These are phyloP conservation scores for Phengaris alcon DNA, from an alignment of 2,888 invertebrate genomes.

Conservation along the genomic window DNA sequence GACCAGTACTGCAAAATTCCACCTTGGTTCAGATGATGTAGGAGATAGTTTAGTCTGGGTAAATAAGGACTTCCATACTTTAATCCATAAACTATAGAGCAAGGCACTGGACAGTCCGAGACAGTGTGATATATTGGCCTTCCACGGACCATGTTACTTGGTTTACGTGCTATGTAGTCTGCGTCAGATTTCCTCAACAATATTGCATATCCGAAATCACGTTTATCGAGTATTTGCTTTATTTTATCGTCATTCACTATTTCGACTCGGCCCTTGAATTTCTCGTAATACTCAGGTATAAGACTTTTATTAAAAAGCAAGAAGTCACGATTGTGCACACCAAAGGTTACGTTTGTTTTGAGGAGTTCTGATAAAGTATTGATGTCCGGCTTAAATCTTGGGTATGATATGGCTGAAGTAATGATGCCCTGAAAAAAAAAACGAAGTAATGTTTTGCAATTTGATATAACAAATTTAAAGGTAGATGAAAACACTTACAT, in stretches of 20 bases:
- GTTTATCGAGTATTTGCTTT: constrained; percentile 55
- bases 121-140: constrained; percentile 72
- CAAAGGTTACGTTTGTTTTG: constrained; percentile 58
- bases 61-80: constrained; percentile 80
- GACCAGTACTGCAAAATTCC: constrained; percentile 72
- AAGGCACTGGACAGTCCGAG: constrained; percentile 76
- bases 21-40: constrained; percentile 69
- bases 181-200: constrained; percentile 71
- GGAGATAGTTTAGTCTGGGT: constrained; percentile 64
- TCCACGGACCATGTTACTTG: constrained; percentile 56
- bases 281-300: constrained; percentile 43
- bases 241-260: constrained; percentile 62
- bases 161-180: constrained; percentile 51
- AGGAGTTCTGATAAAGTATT: constrained; percentile 51
- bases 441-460: not conserved
- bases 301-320: constrained; percentile 58
- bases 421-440: constrained; percentile 62
- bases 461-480: not conserved
- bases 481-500: constrained; percentile 55
- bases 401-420: constrained; percentile 65
- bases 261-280: constrained; percentile 56
- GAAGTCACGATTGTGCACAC: constrained; percentile 58
- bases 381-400: constrained; percentile 58
- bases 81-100: constrained; percentile 76
- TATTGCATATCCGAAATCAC: constrained; percentile 68